Evolutionary conservation across 1,140 invertebrate genomes (phyloP).

Genomic region (Cherax destructor): DNA sequence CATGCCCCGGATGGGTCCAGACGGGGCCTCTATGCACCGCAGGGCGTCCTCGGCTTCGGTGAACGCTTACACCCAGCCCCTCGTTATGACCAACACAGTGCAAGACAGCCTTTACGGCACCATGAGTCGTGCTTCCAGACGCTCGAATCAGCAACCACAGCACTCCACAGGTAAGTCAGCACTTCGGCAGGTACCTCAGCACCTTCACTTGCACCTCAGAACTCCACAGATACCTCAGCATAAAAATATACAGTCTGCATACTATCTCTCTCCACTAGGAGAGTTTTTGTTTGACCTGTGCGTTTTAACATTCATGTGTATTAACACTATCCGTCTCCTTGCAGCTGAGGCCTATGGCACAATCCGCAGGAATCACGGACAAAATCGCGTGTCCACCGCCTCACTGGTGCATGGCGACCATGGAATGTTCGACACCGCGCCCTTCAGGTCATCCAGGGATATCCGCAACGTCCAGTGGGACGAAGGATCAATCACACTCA

Average conservation of each 20-base stretch:
- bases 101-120: constrained; percentile 34
- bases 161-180: not conserved
- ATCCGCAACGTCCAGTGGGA: not conserved
- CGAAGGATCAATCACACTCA: not conserved
- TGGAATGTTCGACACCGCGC: not conserved
- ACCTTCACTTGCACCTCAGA: not conserved
- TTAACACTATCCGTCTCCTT: no score
- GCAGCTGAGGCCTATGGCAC: not conserved
- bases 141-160: not conserved
- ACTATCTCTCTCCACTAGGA: no score
- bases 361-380: not conserved
- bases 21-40: not conserved
- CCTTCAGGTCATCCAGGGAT: not conserved
- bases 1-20: not conserved
- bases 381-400: not conserved
- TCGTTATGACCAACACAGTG: constrained; percentile 10
- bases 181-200: not conserved
- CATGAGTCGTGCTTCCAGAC: constrained; percentile 23
- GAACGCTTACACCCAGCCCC: constrained; percentile 39
- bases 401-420: not conserved
- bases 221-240: not conserved
- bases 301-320: no score
- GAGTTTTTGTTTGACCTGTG: no score
- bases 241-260: not conserved
- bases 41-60: constrained; percentile 43